Evolutionary conservation across 2,113 vertebrate genomes (phyloP), one percentile per base, ranked within the genome.

Genomic region (Cololabis saira): DNA sequence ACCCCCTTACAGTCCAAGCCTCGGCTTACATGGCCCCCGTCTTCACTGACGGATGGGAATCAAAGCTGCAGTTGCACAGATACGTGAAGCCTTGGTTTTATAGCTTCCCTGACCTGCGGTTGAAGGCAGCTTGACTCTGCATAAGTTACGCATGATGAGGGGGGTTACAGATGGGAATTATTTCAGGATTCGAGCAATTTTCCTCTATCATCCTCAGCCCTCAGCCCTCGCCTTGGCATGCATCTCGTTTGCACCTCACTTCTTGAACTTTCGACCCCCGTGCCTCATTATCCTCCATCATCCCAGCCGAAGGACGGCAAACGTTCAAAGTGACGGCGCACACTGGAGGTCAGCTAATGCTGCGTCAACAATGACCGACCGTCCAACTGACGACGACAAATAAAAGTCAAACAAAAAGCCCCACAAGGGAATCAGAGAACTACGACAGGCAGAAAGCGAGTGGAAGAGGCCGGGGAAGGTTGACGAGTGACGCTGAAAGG

Each of bases 1-100:
- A 33, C 37, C 72, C 37, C 72, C 41, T 80, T 37, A 54, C 33
- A 13, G 61, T 54, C 43, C 49, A 48, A 59, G 18, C 10, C 15
- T 78, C 67, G 65, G 64, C 61, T 71, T 22, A 16, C 77, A 71
- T 81, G 79, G 76, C 82, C 78, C 66, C 73, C 59, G 78, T 84
- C 73, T 80, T 73, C 69, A 85, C 71, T 75, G 77, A 68, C 81
- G 75, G 75, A 67, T 62, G 74, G 52, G 65, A 67, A 5, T 37
- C 58, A 18, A n/a, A 67, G 57, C 60, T 10, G 18, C 16, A 76
- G 17, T 56, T 70, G 14, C 37, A 62, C 21, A 55, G 44, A 68
- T 49, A 40, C 18, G 12, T 45, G 71, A 30, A 57, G 27, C 17
- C 0, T 0, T 71, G 19, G 60, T 47, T 61, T 67, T 73, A 50